Evolutionary conservation across 2,113 vertebrate genomes (phyloP).

Genomic region (Phycodurus eques): DNA sequence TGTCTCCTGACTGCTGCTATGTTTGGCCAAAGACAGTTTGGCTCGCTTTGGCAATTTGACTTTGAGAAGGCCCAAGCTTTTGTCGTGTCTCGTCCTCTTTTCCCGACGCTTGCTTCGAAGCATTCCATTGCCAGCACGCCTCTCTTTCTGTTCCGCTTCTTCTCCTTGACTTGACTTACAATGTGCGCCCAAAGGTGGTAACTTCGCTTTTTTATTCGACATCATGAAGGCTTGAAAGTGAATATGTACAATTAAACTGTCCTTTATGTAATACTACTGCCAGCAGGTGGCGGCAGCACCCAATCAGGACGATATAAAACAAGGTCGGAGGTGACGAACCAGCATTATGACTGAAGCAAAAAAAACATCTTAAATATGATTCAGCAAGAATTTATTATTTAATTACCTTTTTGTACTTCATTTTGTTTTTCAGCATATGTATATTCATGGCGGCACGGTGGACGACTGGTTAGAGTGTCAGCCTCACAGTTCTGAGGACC

Average conservation of each 20-base stretch:
- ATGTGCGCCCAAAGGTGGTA: neutral
- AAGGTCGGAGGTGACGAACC: neutral
- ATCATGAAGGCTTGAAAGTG: neutral
- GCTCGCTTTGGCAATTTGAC: constrained; percentile 1
- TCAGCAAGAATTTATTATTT: too few relatives aligned
- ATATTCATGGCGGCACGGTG: too few relatives aligned
- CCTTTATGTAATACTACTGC: neutral
- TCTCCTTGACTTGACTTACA: neutral
- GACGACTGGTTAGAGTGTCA: too few relatives aligned
- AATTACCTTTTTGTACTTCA: too few relatives aligned
- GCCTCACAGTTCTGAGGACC: too few relatives aligned
- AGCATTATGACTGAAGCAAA: too few relatives aligned
- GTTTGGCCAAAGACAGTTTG: neutral
- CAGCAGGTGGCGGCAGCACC: neutral
- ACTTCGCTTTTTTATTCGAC: neutral
- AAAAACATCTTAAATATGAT: too few relatives aligned
- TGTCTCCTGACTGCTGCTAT: neutral
- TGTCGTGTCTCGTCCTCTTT: neutral
- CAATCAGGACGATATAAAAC: neutral
- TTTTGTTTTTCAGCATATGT: too few relatives aligned
- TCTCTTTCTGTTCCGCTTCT: neutral
- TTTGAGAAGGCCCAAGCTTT: neutral
- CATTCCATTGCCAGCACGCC: too few relatives aligned
- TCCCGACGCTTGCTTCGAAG: neutral
- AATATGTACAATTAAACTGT: neutral